These are phyloP conservation scores for Sturmia bella DNA, from an alignment of 2,888 invertebrate species.

Conservation along the genomic window DNA sequence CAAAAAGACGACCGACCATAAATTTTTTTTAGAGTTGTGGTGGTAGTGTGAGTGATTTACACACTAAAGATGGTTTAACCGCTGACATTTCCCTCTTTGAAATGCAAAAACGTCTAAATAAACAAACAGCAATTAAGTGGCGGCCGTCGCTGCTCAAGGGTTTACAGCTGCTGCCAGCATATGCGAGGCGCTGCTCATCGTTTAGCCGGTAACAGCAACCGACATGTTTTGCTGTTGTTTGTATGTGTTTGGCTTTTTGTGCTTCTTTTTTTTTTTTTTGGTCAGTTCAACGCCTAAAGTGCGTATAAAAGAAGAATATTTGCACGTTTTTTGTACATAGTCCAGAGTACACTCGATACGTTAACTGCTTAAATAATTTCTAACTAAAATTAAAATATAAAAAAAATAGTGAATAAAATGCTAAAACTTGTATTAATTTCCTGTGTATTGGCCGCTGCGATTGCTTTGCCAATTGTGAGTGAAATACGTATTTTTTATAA, in stretches of 20 bases:
- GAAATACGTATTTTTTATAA: conserved; percentile 66
- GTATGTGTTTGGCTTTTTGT: conserved; percentile 12
- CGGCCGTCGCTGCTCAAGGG: conserved; percentile 32
- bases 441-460: conserved; percentile 77
- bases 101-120: conserved; percentile 43
- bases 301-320: conserved; percentile 78
- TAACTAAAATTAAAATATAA: background rate
- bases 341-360: conserved; percentile 79
- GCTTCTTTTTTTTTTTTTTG: background rate
- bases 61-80: conserved; percentile 60
- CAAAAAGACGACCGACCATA: no score
- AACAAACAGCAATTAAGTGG: conserved; percentile 11
- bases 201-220: conserved; percentile 45
- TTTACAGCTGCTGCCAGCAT: conserved; percentile 25
- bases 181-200: conserved; percentile 8
- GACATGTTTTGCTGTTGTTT: background rate
- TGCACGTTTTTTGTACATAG: conserved; percentile 75
- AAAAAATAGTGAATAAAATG: conserved; percentile 75
- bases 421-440: conserved; percentile 78
- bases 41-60: conserved; percentile 27
- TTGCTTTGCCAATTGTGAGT: conserved; percentile 80
- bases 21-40: no score
- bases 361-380: conserved; percentile 70
- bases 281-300: conserved; percentile 71
- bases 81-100: conserved; percentile 62